Evolutionary conservation across 1,140 invertebrate genomes (phyloP), one percentile per base, ranked within the genome.

Genomic region (Drosophila parabipectinata): DNA sequence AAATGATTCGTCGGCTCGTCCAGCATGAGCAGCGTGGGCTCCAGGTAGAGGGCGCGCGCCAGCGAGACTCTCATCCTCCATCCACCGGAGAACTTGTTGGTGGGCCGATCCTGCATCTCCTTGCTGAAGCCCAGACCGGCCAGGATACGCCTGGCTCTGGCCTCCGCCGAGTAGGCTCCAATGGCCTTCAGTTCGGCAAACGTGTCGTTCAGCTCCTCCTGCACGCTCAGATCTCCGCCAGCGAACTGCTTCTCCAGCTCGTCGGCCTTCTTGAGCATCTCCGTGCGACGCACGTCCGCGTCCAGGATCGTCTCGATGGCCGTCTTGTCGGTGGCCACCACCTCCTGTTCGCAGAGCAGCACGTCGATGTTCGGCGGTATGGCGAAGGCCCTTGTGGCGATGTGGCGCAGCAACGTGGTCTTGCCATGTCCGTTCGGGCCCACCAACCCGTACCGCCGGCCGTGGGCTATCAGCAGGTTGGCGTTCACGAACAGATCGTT

Each of bases 401-500:
- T 96, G 90, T 99, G 98, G 56, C 98, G 95, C 14, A 99, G 92
- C 12, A 99, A 91, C 0, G 99, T 99, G n/a, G 99, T 99, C 94
- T 99, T 99, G 10, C 99, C 99, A 93, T 99, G 98, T 3, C 99
- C 99, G 93, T 99, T 99, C 4, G 99, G 99, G 41, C 99, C 99
- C 24, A 99, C 98, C 4, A 99, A 93, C 90, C 99, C 99, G 92
- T 99, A 99, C 87, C 98, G 95, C 64, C 98, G 94, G 0, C 98
- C 97, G 87, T 97, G 95, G 3, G 98, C 98, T 77, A 99, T 99
- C 21, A 98, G 93, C 4, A 99, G 92, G 92, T 95, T 98, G 1
- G 99, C 99, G 93, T 99, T 99, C 9, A 98, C 96, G 92, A 99
- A 99, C 15, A 99, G 93, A 92, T 99, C 98, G 87, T 99, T 99